Percentiles rank a stretch among this genome's conserved stretches.
Evolutionary conservation across 2,113 vertebrate genomes (phyloP).

Genomic region (Ceyx margarethae): DNA sequence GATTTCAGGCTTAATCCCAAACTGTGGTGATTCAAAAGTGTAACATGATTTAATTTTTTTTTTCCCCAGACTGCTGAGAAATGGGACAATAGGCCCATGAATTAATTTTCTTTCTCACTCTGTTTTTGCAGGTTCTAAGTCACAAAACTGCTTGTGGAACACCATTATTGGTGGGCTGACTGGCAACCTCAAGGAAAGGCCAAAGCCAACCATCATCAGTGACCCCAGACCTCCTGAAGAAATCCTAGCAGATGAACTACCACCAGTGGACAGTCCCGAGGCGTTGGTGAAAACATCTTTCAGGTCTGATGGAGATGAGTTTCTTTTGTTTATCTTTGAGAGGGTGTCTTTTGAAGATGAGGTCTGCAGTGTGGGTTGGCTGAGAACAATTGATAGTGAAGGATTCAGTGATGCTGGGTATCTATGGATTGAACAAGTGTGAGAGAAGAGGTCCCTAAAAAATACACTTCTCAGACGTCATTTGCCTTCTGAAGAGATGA

Average conservation of each 20-base stretch:
- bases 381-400: neutral
- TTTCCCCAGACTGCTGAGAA: neutral
- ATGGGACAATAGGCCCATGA: neutral
- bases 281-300: slow-evolving; percentile 90
- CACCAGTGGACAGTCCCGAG: slow-evolving; percentile 83
- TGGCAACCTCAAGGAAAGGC: slow-evolving; percentile 80
- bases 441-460: neutral
- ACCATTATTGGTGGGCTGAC: slow-evolving; percentile 85
- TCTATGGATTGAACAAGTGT: neutral
- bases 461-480: neutral
- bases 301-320: slow-evolving; percentile 81
- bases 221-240: slow-evolving; percentile 87
- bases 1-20: neutral
- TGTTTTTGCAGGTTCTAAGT: slow-evolving; percentile 86
- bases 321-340: neutral
- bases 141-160: slow-evolving; percentile 91
- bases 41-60: neutral
- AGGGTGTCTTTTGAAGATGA: neutral
- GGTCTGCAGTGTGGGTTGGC: neutral
- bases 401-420: neutral
- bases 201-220: slow-evolving; percentile 72
- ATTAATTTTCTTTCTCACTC: neutral
- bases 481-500: neutral
- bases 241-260: slow-evolving; percentile 90
- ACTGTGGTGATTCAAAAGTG: neutral